Conservation (phyloP, 2,113 vertebrate species). For the Sinocyclocheilus maitianheensis region DNA sequence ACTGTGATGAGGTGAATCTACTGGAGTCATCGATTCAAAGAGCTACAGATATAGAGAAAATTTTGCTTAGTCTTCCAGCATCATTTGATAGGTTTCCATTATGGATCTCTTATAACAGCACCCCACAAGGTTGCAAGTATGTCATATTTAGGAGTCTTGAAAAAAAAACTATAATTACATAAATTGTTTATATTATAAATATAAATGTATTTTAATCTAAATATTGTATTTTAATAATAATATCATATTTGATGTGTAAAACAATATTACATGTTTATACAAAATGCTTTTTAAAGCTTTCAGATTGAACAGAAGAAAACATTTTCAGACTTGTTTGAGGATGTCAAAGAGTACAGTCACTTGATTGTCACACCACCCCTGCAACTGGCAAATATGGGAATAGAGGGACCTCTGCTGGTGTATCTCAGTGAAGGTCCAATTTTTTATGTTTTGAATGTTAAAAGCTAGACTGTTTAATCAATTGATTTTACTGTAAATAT, state of each 20-base stretch:
- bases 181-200: too few relatives aligned
- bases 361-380: not conserved
- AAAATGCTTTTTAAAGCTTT: conserved; percentile 4
- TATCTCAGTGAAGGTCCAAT: not conserved
- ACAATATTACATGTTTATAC: not conserved
- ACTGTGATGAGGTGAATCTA: conserved; percentile 56
- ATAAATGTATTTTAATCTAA: too few relatives aligned
- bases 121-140: conserved; percentile 55
- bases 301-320: not conserved
- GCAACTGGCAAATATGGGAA: not conserved
- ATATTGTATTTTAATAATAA: too few relatives aligned
- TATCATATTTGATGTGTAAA: not conserved
- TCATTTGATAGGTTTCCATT: conserved; percentile 52
- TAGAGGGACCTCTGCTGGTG: not conserved
- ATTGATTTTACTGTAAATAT: too few relatives aligned
- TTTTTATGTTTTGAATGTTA: not conserved
- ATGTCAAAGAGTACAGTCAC: not conserved
- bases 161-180: not conserved
- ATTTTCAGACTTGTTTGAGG: not conserved
- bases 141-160: conserved; percentile 11
- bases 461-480: not conserved
- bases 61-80: conserved; percentile 65
- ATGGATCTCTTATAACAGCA: conserved; percentile 47
- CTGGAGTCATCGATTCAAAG: conserved; percentile 53
- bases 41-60: conserved; percentile 61